Evolutionary conservation across 2,113 vertebrate genomes (phyloP), one percentile per base, ranked within the genome.

Genomic region (Anseranas semipalmata): DNA sequence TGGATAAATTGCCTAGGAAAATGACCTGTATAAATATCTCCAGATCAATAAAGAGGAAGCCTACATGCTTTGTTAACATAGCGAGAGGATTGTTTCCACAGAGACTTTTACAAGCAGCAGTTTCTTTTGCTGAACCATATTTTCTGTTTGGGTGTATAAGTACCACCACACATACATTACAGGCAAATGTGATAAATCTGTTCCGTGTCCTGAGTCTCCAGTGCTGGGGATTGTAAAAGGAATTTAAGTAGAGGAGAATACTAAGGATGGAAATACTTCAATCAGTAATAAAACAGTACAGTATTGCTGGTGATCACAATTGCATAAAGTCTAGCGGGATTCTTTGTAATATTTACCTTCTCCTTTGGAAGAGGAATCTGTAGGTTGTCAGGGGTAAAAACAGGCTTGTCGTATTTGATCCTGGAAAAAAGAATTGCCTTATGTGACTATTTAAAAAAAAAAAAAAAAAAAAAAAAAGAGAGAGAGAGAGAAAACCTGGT

Each of bases 71-170:
- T 55, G 43, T 58, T 85, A 83, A 62, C 5, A 37, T n/a, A 82
- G 22, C 35, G 77, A 65, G 20, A 86, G 17, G 43, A 65, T 73
- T 95, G 48, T 75, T 96, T 97, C 65, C 91, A 68, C 43, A 90
- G 17, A 92, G 15, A 39, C 33, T 75, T 90, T 93, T 63, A 81
- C 30, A 83, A 94, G 37, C 8, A 39, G 19, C 28, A 59, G n/a
- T 78, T 95, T 96, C 9, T 95, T 90, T 58, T 85, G 72, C 78
- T 96, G 88, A 96, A 53, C 79, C 5, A 19, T 66, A 63, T 35
- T 86, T 87, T 96, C 41, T 96, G 8, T 45, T 74, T 75, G 24
- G 10, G 28, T 96, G 33, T 91, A 20, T 93, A 56, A 85, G 85
- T 65, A 84, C 4, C 4, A 37, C 2, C 3, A n/a, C n/a, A 39